A percentile compares a stretch with the other conserved stretches of the same genome.
Evolutionary conservation across 2,888 invertebrate species (phyloP).

Genomic region (Gymnosoma rotundatum): DNA sequence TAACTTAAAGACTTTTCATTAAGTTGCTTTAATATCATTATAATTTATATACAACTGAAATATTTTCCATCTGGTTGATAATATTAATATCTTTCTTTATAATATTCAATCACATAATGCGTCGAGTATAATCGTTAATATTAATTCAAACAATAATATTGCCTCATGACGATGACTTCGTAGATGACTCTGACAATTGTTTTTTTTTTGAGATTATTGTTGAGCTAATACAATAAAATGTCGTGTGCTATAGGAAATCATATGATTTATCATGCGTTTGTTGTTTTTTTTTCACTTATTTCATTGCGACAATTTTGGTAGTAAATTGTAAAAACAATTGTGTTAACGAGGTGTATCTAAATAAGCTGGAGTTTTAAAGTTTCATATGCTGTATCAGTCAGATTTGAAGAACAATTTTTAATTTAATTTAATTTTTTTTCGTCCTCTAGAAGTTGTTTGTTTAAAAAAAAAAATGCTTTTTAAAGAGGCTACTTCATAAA

Average conservation of each 20-base stretch:
- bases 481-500: too few species aligned
- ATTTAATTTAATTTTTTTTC: too few species aligned
- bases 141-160: slow-evolving; percentile 21
- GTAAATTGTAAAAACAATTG: not conserved
- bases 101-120: slow-evolving; percentile 39
- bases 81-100: not conserved
- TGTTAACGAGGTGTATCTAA: not conserved
- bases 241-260: slow-evolving; percentile 45
- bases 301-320: not conserved
- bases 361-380: not conserved
- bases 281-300: not conserved
- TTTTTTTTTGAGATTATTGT: slow-evolving; percentile 46
- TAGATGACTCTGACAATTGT: slow-evolving; percentile 42
- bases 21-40: not conserved
- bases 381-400: not conserved
- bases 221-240: slow-evolving; percentile 35
- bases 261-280: slow-evolving; percentile 37
- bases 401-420: too few species aligned
- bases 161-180: slow-evolving; percentile 14
- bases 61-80: not conserved
- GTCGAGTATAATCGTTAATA: slow-evolving; percentile 17
- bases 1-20: too few species aligned
- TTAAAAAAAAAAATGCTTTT: too few species aligned
- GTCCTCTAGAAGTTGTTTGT: too few species aligned
- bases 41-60: not conserved